Base-by-base conservation (phyloP, 2,888 invertebrate species). In the Seira sanloemensis region DNA sequence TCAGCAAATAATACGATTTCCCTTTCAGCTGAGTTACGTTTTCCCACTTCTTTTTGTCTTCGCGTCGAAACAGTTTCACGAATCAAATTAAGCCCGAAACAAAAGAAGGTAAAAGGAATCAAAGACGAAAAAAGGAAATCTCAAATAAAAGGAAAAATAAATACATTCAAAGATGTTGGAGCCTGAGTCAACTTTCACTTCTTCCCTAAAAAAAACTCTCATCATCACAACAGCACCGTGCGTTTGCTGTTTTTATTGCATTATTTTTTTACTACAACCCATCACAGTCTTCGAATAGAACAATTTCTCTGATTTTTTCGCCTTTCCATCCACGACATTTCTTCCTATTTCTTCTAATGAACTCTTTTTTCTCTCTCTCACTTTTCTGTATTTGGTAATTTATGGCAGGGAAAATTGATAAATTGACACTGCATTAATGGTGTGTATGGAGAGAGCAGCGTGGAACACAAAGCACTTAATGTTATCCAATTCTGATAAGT, bases 51-150 rank as follows among this genome's bases (percentile, higher is more conserved):
- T 5, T 19, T 21, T 18, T 16, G 46, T 21, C 69, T 46, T 69
- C 76, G n/a, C 46, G 75, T 75, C 37, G 54, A 81, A 62, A 76
- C 62, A 80, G 74, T 67, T 58, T 73, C 74, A 80, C 37, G 71
- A 81, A 76, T 76, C 71, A 81, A 75, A 81, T 81, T 81, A 81
- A 81, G 76, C 81, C 27, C 19, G 21, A 62, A 62, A 62, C 62
- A 62, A 62, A 62, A 62, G 62, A 62, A 62, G 62, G 62, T 23
- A 23, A 62, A 62, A 21, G 7, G 23, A n/a, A n/a, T n/a, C 21
- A 62, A 21, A 7, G n/a, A 62, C 62, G 23, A 62, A 62, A 62
- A 62, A 23, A 62, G 5, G 37, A 37, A 12, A 21, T 21, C 62
- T 9, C 16, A 16, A 12, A 16, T n/a, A 50, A 12, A 50, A 50